Evolutionary conservation across 2,797 vertebrate species (phyloP).

Genomic region (Ciconia nigra): DNA sequence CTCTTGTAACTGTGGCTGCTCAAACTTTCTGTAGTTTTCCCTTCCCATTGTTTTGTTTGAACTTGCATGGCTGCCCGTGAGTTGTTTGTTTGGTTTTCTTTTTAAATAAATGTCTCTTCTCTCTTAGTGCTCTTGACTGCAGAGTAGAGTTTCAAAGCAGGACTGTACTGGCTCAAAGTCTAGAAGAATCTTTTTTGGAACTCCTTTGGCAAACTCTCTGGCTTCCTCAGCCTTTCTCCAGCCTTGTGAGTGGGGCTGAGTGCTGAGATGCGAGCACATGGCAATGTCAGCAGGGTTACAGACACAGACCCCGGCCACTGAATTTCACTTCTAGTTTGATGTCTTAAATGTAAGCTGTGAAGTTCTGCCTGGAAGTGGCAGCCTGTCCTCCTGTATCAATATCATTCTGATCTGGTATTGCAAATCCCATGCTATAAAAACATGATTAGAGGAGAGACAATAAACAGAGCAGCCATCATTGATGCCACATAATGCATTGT

Average conservation of each 20-base stretch:
- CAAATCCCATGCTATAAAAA: background rate
- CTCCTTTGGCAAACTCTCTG: background rate
- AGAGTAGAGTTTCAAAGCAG: background rate
- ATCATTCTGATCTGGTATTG: background rate
- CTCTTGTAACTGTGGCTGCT: background rate
- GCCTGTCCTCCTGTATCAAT: background rate
- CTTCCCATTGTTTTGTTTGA: background rate
- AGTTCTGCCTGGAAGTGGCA: background rate
- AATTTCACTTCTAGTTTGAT: background rate
- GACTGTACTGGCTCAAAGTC: background rate
- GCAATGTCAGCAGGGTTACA: fast-evolving
- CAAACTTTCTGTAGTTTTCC: background rate
- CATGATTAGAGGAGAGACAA: background rate
- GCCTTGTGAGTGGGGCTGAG: background rate
- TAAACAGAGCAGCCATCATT: background rate
- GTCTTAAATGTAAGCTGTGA: background rate
- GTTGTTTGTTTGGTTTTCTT: background rate
- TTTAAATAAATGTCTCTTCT: background rate
- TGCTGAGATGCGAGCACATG: background rate
- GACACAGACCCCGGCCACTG: background rate
- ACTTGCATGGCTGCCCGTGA: background rate
- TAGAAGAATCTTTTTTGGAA: background rate
- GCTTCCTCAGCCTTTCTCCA: background rate
- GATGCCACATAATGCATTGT: background rate
- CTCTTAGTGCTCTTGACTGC: background rate